These are phyloP conservation scores for Microcebus ravelobensis DNA, from an alignment of 2,113 vertebrate genomes.

Conservation along the genomic window DNA sequence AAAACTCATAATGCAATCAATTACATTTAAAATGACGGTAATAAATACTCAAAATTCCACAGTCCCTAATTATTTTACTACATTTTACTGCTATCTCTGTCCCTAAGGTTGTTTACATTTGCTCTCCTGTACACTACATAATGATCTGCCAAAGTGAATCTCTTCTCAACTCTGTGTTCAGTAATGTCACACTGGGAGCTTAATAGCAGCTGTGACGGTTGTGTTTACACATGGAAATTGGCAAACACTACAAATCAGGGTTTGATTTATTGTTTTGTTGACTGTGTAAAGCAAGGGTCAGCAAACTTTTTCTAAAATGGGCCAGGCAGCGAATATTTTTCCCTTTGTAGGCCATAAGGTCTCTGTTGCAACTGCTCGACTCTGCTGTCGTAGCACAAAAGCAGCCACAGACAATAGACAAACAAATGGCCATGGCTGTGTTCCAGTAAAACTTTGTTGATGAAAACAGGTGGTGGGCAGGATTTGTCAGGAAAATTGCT, in stretches of 20 bases:
- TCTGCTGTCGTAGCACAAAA: neutral
- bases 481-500: neutral
- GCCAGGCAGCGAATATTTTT: neutral
- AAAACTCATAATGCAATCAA: slow-evolving; percentile 3
- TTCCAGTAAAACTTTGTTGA: slow-evolving; percentile 55
- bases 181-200: neutral
- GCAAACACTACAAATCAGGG: neutral
- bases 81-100: neutral
- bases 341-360: neutral
- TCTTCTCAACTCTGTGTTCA: neutral
- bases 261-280: slow-evolving; percentile 22
- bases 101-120: neutral
- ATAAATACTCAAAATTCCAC: neutral
- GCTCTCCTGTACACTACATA: no score
- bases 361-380: neutral
- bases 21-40: neutral
- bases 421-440: neutral
- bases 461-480: neutral
- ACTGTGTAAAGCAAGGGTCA: neutral
- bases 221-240: neutral
- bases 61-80: neutral
- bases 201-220: neutral
- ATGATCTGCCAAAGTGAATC: neutral
- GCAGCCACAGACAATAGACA: neutral
- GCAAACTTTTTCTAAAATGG: neutral